Conservation (phyloP, 2,888 invertebrate genomes). For the Calameuta filiformis region DNA sequence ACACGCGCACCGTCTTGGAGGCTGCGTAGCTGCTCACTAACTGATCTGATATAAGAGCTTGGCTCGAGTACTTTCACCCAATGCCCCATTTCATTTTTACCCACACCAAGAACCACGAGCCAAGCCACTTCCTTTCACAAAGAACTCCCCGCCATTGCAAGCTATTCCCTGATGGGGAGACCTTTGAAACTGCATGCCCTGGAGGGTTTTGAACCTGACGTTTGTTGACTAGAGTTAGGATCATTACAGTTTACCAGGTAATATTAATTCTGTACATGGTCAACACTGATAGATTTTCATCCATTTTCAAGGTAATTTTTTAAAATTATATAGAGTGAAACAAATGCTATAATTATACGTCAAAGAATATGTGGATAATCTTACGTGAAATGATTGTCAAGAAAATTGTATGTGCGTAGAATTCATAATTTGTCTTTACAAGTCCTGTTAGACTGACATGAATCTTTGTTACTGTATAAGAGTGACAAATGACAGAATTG, state of each 20-base stretch:
- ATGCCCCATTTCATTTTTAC: constrained; percentile 66
- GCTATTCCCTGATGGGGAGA: neutral
- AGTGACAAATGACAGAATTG: neutral
- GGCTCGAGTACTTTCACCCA: constrained; percentile 65
- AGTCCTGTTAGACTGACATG: neutral
- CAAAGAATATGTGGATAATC: neutral
- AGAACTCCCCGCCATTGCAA: neutral
- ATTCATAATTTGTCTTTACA: neutral
- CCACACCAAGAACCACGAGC: constrained; percentile 31
- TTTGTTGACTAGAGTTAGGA: neutral
- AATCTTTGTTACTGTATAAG: neutral
- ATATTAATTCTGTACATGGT: neutral
- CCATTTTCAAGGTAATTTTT: neutral
- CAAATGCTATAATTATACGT: neutral
- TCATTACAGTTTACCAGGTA: neutral
- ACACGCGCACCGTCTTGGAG: neutral
- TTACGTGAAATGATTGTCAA: neutral
- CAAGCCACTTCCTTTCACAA: neutral
- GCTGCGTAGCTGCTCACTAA: constrained; percentile 35
- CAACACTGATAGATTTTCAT: neutral
- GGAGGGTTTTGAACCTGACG: neutral
- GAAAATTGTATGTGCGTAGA: neutral
- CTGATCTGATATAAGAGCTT: constrained; percentile 60
- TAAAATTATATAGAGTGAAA: neutral
- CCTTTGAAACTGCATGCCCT: neutral